Conservation (phyloP, 2,113 vertebrate genomes). For the Camelus bactrianus region DNA sequence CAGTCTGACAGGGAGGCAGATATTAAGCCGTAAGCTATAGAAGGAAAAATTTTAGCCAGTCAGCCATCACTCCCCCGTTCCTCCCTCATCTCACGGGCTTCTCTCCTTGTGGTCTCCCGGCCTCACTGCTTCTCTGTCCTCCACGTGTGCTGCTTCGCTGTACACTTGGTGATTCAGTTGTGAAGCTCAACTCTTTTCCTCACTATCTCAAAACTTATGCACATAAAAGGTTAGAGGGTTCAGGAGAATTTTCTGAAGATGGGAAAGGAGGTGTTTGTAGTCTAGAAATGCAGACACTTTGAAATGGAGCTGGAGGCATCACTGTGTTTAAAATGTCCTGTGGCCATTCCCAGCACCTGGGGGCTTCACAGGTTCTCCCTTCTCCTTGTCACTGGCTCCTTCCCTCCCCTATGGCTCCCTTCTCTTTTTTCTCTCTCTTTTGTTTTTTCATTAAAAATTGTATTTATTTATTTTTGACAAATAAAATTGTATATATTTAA, state of each 20-base stretch:
- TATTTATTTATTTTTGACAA: neutral
- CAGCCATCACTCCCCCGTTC: neutral
- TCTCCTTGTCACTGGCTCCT: neutral
- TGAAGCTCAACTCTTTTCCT: neutral
- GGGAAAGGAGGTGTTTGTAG: neutral
- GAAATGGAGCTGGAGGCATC: neutral
- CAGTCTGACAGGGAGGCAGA: neutral
- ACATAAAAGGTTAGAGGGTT: too few species aligned
- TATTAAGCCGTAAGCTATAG: neutral
- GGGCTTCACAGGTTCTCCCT: neutral
- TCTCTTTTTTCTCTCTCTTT: neutral
- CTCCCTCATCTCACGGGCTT: neutral
- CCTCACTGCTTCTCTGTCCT: neutral
- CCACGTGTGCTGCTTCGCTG: neutral
- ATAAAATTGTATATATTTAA: neutral
- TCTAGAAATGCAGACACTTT: neutral
- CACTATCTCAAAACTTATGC: neutral
- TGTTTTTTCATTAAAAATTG: neutral
- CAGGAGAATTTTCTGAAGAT: neutral
- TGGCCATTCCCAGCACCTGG: neutral
- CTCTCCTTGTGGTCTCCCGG: neutral
- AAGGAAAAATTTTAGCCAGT: neutral
- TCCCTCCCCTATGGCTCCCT: neutral
- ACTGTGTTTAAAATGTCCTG: neutral
- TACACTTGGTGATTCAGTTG: neutral